phyloP scores from a whole-genome alignment of 2,888 invertebrate species.

The Eutolmus rufibarbis region DNA sequence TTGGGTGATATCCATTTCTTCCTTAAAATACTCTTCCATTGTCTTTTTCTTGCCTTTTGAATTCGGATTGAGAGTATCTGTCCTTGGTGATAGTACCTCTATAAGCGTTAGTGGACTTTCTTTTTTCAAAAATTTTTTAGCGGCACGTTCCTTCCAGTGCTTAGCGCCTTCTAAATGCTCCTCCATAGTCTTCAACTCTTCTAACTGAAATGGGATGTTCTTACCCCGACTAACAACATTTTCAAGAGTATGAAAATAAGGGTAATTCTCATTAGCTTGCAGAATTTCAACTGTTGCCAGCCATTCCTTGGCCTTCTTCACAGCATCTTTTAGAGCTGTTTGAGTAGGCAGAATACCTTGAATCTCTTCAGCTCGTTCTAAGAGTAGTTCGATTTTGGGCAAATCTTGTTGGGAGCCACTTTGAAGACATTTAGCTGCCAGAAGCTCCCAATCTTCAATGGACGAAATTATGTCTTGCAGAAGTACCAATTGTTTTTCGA shows the following conservation, averaged over 20 bases:
- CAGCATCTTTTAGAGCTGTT: slow-evolving; percentile 74
- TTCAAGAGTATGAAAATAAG: slow-evolving; percentile 87
- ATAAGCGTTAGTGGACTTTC: slow-evolving; percentile 74
- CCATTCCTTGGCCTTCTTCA: slow-evolving; percentile 62
- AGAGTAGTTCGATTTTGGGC: slow-evolving; percentile 56
- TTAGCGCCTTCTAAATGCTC: slow-evolving; percentile 79
- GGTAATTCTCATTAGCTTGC: slow-evolving; percentile 80
- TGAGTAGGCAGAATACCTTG: slow-evolving; percentile 83
- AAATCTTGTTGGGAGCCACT: slow-evolving; percentile 57
- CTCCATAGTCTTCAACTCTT: slow-evolving; percentile 78
- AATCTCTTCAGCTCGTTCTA: slow-evolving; percentile 75
- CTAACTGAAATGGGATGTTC: slow-evolving; percentile 79
- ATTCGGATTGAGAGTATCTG: slow-evolving; percentile 55
- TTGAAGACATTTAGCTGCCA: slow-evolving; percentile 62
- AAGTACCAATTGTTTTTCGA: slow-evolving; percentile 74
- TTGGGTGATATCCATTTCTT: slow-evolving; percentile 75
- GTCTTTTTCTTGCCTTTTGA: slow-evolving; percentile 54
- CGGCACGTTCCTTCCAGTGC: slow-evolving; percentile 85
- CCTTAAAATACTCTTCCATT: slow-evolving; percentile 66
- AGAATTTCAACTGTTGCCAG: slow-evolving; percentile 71
- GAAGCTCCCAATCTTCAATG: slow-evolving; percentile 60
- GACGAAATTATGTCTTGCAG: slow-evolving; percentile 67
- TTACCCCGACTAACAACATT: slow-evolving; percentile 78
- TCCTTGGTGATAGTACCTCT: slow-evolving; percentile 71
- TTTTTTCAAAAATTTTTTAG: slow-evolving; percentile 85